A percentile compares a stretch with the other conserved stretches of the same genome.
These are phyloP conservation scores for Orbicella faveolata DNA, from an alignment of 64 coral and sea anemone species.

Conservation along the genomic window DNA sequence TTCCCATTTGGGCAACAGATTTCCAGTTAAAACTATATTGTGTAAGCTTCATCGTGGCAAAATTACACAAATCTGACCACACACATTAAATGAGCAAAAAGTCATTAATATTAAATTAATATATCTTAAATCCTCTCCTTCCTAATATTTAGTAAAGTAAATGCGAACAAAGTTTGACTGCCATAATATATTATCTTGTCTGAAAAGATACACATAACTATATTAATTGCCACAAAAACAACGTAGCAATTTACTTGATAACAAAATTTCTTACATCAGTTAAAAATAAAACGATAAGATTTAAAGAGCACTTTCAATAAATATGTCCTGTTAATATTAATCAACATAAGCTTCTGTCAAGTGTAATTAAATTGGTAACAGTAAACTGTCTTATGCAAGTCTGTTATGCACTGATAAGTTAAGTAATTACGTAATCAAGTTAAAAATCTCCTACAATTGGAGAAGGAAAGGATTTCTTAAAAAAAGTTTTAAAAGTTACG, in stretches of 20 bases:
- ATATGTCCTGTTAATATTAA: no score
- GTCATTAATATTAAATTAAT: not conserved
- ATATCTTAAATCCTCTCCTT: not conserved
- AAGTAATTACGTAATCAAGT: no score
- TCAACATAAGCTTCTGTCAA: no score
- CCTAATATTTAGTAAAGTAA: not conserved
- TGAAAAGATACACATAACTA: not conserved
- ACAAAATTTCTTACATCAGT: no score
- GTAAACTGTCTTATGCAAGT: not conserved
- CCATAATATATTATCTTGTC: slow-evolving; percentile 14
- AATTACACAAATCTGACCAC: not conserved
- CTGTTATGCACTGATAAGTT: no score
- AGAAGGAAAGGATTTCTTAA: no score
- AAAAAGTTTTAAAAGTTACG: no score
- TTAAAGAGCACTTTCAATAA: no score
- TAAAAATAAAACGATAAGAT: not conserved
- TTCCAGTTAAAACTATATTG: no score
- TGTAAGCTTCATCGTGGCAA: not conserved
- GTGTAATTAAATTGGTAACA: not conserved
- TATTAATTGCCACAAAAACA: not conserved
- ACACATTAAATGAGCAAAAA: not conserved
- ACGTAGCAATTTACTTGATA: no score
- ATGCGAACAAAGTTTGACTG: not conserved
- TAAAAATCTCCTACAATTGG: no score
- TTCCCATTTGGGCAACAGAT: no score